Evolutionary conservation across 1,140 invertebrate species (phyloP).

Genomic region (Chironomus tepperi): DNA sequence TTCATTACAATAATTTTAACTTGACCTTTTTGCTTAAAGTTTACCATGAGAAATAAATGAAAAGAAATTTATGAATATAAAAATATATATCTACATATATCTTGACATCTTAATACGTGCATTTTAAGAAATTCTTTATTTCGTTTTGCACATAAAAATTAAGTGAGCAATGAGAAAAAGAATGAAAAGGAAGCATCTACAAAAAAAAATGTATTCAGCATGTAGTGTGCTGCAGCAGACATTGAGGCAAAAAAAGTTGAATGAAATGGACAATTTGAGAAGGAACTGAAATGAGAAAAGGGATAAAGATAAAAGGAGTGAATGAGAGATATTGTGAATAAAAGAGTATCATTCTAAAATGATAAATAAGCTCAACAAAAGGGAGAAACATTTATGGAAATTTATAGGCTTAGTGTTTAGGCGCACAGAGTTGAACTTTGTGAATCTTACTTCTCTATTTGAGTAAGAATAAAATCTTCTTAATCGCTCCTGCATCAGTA

Average conservation of each 20-base stretch:
- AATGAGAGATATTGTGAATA: too few relatives aligned
- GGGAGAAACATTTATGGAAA: neutral
- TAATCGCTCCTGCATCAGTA: too few relatives aligned
- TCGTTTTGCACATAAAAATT: slow-evolving; percentile 7
- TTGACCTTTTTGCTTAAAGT: neutral
- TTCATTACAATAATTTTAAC: slow-evolving; percentile 15
- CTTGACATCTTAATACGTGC: slow-evolving; percentile 12
- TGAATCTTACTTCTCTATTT: neutral
- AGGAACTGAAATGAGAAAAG: too few relatives aligned
- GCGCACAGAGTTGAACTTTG: neutral
- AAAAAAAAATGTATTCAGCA: too few relatives aligned
- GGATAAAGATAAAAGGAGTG: too few relatives aligned
- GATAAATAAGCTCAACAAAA: neutral
- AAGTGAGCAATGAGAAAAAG: neutral
- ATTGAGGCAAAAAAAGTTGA: too few relatives aligned
- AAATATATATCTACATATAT: neutral
- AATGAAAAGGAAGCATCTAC: neutral
- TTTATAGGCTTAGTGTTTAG: neutral
- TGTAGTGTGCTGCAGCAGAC: too few relatives aligned
- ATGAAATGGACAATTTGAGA: too few relatives aligned
- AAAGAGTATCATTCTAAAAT: too few relatives aligned
- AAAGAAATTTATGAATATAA: neutral
- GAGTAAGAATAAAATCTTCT: neutral
- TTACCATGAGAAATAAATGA: too few relatives aligned
- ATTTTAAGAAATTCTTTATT: slow-evolving; percentile 15